Conservation (phyloP, 2,797 vertebrate genomes). For the Poeciliopsis infans region DNA sequence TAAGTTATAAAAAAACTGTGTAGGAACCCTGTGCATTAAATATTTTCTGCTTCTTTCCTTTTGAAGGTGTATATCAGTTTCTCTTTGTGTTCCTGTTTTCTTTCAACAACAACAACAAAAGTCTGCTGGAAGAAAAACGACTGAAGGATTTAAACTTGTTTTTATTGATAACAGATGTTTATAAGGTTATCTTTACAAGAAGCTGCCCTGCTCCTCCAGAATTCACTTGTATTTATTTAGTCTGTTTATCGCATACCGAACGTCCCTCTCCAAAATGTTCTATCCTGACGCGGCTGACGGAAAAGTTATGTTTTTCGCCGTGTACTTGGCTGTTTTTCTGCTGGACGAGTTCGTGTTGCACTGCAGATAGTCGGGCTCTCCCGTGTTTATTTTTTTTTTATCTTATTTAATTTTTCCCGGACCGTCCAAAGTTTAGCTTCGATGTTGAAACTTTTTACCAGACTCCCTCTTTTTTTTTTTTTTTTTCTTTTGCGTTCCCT, state of each 20-base stretch:
- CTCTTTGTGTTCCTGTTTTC: neutral
- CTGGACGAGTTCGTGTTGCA: conserved; percentile 1
- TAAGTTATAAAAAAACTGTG: neutral
- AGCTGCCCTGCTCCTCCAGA: conserved; percentile 7
- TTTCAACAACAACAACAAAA: conserved; percentile 4
- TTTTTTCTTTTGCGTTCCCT: conserved; percentile 54
- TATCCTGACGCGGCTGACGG: conserved; percentile 8
- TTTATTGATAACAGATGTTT: conserved; percentile 33
- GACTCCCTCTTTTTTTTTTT: conserved; percentile 25
- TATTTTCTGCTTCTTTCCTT: neutral
- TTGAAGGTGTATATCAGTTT: neutral
- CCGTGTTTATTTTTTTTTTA: conserved; percentile 23
- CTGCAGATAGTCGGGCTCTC: conserved; percentile 18
- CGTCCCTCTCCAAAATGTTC: conserved; percentile 10
- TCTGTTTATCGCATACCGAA: conserved; percentile 19
- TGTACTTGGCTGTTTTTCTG: conserved; percentile 14
- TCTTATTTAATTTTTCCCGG: neutral
- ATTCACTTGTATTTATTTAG: conserved; percentile 37
- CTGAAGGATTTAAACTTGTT: conserved; percentile 35
- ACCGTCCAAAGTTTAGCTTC: conserved; percentile 60
- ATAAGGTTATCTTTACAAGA: conserved; percentile 28
- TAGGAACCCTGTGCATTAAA: neutral
- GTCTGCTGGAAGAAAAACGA: neutral
- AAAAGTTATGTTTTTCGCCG: conserved; percentile 17
- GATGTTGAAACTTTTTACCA: conserved; percentile 49